Base-by-base conservation (phyloP, 1,140 invertebrate species). In the Rhagoletis zephyria region DNA sequence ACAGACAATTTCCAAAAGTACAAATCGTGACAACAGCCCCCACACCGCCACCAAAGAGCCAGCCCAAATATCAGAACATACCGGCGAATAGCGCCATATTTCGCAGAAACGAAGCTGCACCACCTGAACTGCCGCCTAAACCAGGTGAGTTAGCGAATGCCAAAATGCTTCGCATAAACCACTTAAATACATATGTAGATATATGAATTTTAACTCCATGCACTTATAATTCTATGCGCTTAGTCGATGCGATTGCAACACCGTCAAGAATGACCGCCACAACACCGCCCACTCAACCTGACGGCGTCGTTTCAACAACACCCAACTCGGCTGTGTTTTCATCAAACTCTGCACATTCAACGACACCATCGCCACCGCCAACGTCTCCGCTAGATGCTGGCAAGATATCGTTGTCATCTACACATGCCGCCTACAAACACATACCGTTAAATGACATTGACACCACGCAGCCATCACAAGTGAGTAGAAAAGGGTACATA, bases 391-490 rank as follows among this genome's bases (percentile, higher is more conserved):
- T 30, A 16, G 51, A 64, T 59, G 63, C 40, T 2, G 81, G 42
- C 65, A 88, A 70, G 40, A 16, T 74, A n/a, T 70, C 59, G 60
- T 81, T 81, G 48, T 81, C 74, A 59, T 30, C 45, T 19, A 56
- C 87, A 59, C 87, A 88, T 14, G 89, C 90, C 60, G 89, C 89
- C 59, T 92, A 92, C 65, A 90, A 92, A 64, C 90, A 91, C 87
- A 90, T 92, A 85, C 90, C 91, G 48, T 85, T 92, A 14, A 90
- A 89, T 86, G 90, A 92, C 87, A 70, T 92, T 61, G 91, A 92
- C 56, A 87, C 85, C 40, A 87, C 89, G 16, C 90, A 90, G 45
- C 89, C 91, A 30, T 91, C 91, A 81, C 91, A 92, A 89, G 91
- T 91, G 70, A 81, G 65, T 87, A 19, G 30, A 70, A 51, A 30